Evolutionary conservation across 2,113 vertebrate genomes (phyloP).

Genomic region (Empidonax alnorum): DNA sequence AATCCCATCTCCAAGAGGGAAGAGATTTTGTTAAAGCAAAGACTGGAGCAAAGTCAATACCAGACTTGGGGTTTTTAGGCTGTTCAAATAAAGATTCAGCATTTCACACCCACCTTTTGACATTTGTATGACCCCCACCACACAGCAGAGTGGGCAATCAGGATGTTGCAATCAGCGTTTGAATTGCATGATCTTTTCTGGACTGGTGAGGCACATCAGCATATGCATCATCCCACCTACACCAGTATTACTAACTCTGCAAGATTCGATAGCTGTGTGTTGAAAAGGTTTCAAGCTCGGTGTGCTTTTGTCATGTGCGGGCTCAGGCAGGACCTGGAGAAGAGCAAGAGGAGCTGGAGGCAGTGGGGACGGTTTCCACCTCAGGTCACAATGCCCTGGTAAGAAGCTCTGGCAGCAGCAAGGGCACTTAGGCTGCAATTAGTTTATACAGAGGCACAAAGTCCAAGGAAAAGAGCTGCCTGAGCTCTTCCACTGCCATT

Average conservation of each 20-base stretch:
- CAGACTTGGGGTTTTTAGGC: neutral
- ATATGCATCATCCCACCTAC: neutral
- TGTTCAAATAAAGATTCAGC: neutral
- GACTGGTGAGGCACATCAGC: neutral
- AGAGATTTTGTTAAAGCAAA: neutral
- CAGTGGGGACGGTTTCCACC: rapidly evolving
- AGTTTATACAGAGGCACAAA: neutral
- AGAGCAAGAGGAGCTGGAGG: neutral
- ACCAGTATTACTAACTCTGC: neutral
- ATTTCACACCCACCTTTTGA: neutral
- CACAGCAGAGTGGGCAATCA: neutral
- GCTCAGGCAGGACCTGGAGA: neutral
- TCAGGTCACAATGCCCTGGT: neutral
- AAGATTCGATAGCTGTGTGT: neutral
- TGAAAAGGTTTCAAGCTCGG: neutral
- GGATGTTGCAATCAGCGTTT: neutral
- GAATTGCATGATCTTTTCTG: neutral
- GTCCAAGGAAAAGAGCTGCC: neutral
- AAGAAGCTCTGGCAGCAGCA: neutral
- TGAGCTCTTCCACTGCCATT: neutral
- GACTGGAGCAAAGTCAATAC: neutral
- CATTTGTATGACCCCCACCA: neutral
- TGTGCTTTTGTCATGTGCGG: rapidly evolving
- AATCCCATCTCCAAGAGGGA: neutral
- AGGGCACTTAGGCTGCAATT: neutral